Evolutionary conservation across 2,888 invertebrate species (phyloP), one percentile per base, ranked within the genome.

Genomic region (Neoaliturus tenellus): DNA sequence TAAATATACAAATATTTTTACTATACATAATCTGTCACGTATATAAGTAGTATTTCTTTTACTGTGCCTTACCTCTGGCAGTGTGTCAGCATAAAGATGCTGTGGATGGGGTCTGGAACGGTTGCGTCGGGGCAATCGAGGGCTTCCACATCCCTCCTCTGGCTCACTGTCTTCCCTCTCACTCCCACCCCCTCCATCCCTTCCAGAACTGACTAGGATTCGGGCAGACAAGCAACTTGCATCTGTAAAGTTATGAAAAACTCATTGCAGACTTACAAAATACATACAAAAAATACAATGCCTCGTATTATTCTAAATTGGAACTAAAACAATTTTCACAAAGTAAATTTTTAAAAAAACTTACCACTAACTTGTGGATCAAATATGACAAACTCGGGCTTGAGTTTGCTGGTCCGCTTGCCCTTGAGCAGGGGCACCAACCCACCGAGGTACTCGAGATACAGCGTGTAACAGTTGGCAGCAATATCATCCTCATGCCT

Each of bases 371-470:
- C 94, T 91, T 98, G 97, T 0, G 98, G 98, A 91, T 98, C 98
- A 90, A 97, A 98, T 89, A 99, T 99, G 83, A 99, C 98, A 91
- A 99, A 99, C 91, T 99, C 99, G 0, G 99, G 99, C 82, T 98
- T 93, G 87, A 99, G 96, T 92, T 99, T 99, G 90, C 98, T 98
- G 85, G 98, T 98, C 85, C 99, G 92, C 88, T 98, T 96, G 28
- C 99, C 99, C 90, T 99, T 98, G 17, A 99, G 93, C 82, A 99
- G 92, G 0, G 99, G 99, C 86, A 99, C 98, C 73, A 99, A 92
- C 0, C 99, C 99, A 2, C 99, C 99, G 44, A 99, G 93, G 91
- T 98, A 98, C 90, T 99, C 99, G 88, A 99, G 92, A 90, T 99
- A 99, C 17, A 97, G 91, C 0, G 97, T 97, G 90, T 97, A 97